Evolutionary conservation across 2,888 invertebrate genomes (phyloP), one percentile per base, ranked within the genome.

Genomic region (Rhagophthalmus giganteus): DNA sequence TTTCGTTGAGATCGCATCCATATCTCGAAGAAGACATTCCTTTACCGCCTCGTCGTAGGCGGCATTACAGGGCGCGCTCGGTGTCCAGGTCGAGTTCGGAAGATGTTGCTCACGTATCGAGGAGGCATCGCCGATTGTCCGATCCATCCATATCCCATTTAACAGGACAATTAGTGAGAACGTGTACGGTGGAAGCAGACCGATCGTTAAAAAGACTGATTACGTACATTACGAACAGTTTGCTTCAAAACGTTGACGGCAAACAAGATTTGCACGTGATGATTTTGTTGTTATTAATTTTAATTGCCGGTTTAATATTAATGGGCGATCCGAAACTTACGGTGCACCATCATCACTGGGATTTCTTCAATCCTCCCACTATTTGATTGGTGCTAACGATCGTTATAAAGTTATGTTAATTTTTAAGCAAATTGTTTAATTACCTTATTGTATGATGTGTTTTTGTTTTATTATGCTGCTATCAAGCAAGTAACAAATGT

Each of bases 291-390:
- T 81, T 92, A 55, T 79, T 93, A 50, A 81, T 92, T 38, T 77
- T 92, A 55, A 82, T 92, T 25, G 87, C 88, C 38, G 88, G 87
- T 9, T 78, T 92, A 51, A 81, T 92, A 55, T 79, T 92, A 73
- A 79, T 90, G 57, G 85, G 87, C 57, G 83, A 84, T 54, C 76
- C 76, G 37, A 78, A 76, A 54, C 81, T 85, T 45, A 84, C 85
- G 37, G 81, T 88, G 58, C 89, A 91, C 70, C 84, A 87, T 63
- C 88, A 90, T 70, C 90, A 90, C 64, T 91, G 91, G 91, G 91
- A 91, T 71, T 91, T 86, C 72, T 88, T 90, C 64, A 90, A 90
- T 76, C 90, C 90, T 7, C 90, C 90, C 5, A 84, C 83, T 54
- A 81, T 74, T 61, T 64, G 71, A 59, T 74, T 65, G 66, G 42